Evolutionary conservation across 30 jellyfish, hydroid and myxozoan species (phyloP).

Genomic region (Catostylus mosaicus): DNA sequence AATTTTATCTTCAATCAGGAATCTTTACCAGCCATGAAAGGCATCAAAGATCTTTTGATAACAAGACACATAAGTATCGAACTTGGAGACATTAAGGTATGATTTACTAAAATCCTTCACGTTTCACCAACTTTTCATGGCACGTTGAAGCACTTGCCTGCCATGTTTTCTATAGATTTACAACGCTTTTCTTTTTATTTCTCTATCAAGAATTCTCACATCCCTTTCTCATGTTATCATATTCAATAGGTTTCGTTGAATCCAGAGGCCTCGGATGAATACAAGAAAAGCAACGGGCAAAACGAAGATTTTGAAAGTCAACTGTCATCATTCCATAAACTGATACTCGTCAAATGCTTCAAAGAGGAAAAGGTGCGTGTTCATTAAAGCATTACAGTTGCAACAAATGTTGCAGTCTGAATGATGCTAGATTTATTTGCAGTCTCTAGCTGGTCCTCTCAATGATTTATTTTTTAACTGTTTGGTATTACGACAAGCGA

Average conservation of each 20-base stretch:
- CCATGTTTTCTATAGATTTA: background rate
- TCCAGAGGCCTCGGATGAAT: slow-evolving; percentile 72
- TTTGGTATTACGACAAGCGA: no score
- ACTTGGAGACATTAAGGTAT: slow-evolving; percentile 67
- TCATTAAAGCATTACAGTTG: background rate
- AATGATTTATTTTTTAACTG: no score
- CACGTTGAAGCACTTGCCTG: no score
- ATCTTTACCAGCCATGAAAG: slow-evolving; percentile 53
- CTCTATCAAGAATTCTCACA: no score
- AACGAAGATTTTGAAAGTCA: slow-evolving; percentile 25
- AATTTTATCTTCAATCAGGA: slow-evolving; percentile 33
- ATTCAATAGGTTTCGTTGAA: slow-evolving; percentile 55
- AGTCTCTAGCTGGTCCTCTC: no score
- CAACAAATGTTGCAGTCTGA: no score
- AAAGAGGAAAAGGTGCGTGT: slow-evolving; percentile 78
- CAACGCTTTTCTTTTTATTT: no score
- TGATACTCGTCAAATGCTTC: slow-evolving; percentile 78
- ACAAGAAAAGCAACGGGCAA: background rate
- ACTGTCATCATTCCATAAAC: slow-evolving; percentile 66
- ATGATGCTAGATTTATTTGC: no score
- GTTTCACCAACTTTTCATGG: no score
- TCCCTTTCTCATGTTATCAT: background rate
- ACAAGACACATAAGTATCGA: slow-evolving; percentile 28
- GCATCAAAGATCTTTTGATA: slow-evolving; percentile 34
- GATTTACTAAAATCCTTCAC: no score